Evolutionary conservation across 2,113 vertebrate species (phyloP).

Genomic region (Empidonax traillii): DNA sequence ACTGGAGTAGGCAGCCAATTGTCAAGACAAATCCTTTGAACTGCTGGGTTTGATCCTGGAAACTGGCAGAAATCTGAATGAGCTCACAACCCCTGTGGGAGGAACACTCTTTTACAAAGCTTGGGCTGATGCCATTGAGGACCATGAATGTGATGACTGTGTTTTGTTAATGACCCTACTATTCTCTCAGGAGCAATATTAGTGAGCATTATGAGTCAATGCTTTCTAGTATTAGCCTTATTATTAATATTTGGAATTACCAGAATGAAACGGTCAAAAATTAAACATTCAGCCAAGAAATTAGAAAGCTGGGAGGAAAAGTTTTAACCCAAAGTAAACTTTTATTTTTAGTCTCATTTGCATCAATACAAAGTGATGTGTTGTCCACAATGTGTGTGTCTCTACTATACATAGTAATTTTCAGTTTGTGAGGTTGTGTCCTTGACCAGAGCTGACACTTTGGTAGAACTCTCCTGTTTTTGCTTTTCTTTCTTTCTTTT

Average conservation of each 20-base stretch:
- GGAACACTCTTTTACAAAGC: neutral
- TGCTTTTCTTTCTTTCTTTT: neutral
- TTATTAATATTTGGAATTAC: neutral
- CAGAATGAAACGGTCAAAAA: neutral
- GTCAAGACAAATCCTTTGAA: constrained; percentile 20
- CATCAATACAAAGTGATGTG: neutral
- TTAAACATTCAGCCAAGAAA: neutral
- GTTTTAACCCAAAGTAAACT: neutral
- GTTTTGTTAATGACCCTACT: neutral
- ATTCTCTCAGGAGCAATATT: constrained; percentile 19
- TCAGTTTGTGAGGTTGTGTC: neutral
- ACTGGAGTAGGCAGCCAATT: neutral
- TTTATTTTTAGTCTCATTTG: neutral
- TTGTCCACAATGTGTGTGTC: neutral
- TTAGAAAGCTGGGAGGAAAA: neutral
- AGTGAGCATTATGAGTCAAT: neutral
- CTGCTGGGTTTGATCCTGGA: neutral
- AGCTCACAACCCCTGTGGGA: neutral
- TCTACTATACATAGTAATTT: neutral
- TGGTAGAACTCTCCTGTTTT: neutral
- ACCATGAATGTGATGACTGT: neutral
- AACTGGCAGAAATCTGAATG: constrained; percentile 6
- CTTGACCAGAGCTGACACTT: neutral
- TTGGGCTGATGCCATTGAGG: neutral
- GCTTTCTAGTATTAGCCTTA: neutral